Evolutionary conservation across 2,888 invertebrate genomes (phyloP), one percentile per base, ranked within the genome.

Genomic region (Tiliacea citrago): DNA sequence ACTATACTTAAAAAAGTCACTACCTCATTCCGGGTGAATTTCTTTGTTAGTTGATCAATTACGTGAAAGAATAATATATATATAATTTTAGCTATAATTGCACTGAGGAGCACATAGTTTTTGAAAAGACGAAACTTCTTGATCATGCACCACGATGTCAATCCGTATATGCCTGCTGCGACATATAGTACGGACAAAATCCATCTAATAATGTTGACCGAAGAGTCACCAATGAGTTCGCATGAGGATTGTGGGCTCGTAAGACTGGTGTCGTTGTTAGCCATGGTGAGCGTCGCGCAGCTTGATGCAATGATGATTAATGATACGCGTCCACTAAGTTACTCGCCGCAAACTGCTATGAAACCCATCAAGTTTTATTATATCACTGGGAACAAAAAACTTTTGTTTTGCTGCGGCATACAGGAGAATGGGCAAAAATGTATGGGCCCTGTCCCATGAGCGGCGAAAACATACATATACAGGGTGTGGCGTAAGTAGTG

Each of bases 1-100:
- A 53, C 13, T 1, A 5, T 16, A 0, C 7, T 13, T 0, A 39
- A 35, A 21, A 45, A 35, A 57, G 0, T 2, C 18, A 70, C 24
- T 18, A 2, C 0, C 6, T 0, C 0, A 57, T 24, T n/a, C 7
- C 10, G 45, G 0, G 45, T 4, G 0, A 29, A 42, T 29, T 29
- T 3, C 7, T 10, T n/a, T 39, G 13, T 69, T 29, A 47, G 0
- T 16, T 35, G 6, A 35, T 8, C 1, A 8, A 53, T 4, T 24
- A 42, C 13, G 18, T 10, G 6, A 62, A 8, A 42, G 24, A 63
- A 4, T 12, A 63, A 4, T 12, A 45, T 10, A 45, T 1, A 45
- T 13, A 21, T 21, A 18, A 21, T 0, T 63, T 63, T 63, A 4
- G 4, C 13, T 8, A 47, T 47, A 47, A 65, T 65, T 47, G 29